These are phyloP conservation scores for Saccostrea glomerata DNA, from an alignment of 1,140 invertebrate species.

Conservation along the genomic window DNA sequence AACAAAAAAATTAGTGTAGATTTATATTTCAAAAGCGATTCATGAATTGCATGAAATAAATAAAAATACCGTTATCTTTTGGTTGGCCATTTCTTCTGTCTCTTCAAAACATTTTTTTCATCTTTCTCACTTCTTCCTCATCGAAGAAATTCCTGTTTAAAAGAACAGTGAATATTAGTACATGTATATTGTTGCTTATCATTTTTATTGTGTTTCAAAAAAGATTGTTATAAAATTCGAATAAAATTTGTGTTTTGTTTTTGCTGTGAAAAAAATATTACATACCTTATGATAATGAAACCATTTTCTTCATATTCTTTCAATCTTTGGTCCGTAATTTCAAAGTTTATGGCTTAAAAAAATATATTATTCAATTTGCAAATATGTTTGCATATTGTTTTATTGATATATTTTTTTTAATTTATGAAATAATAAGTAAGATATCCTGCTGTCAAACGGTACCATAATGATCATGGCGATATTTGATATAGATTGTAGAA, in stretches of 20 bases:
- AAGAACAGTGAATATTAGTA: neutral
- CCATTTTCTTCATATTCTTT: neutral
- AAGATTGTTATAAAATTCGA: too few relatives aligned
- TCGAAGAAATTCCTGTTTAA: neutral
- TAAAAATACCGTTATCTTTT: neutral
- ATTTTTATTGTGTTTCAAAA: too few relatives aligned
- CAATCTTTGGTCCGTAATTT: neutral
- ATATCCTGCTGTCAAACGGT: too few relatives aligned
- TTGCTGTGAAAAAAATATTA: neutral
- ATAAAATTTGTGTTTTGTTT: neutral
- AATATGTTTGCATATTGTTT: too few relatives aligned
- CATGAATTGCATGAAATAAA: neutral
- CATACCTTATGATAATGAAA: neutral
- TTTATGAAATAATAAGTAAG: too few relatives aligned
- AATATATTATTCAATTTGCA: too few relatives aligned
- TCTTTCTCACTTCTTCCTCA: neutral
- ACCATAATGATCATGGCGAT: too few relatives aligned
- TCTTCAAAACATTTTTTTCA: slow-evolving; percentile 15
- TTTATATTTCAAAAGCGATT: too few relatives aligned
- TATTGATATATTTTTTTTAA: too few relatives aligned
- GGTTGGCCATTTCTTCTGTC: neutral
- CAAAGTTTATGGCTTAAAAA: neutral
- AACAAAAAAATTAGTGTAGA: too few relatives aligned
- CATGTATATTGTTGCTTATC: neutral
- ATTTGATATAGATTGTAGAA: too few relatives aligned